These are phyloP conservation scores for Ellobius talpinus DNA, from an alignment of 2,113 vertebrate genomes.

Conservation along the genomic window DNA sequence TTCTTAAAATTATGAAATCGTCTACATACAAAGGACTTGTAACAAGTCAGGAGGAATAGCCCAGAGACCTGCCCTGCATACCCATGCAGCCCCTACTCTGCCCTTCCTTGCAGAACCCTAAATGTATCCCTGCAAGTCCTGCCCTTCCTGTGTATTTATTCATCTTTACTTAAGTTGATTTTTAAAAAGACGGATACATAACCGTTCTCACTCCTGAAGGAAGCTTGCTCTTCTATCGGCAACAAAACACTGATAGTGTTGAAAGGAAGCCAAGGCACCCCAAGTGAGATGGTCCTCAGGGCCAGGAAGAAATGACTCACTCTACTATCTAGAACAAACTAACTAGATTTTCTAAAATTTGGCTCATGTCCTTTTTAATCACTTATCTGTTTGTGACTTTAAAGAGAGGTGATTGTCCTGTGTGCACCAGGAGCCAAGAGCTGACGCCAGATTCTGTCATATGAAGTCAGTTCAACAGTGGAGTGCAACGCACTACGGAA, in stretches of 20 bases:
- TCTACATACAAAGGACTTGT: background rate
- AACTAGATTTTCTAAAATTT: conserved; percentile 9
- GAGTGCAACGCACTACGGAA: background rate
- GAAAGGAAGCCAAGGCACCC: background rate
- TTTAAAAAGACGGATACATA: background rate
- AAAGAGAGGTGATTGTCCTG: background rate
- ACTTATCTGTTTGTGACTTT: background rate
- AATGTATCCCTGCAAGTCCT: background rate
- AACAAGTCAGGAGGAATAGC: background rate
- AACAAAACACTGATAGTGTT: background rate
- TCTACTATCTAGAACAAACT: background rate
- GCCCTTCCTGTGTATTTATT: background rate
- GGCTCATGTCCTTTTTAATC: background rate
- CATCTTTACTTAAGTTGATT: background rate
- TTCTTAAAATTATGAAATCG: background rate
- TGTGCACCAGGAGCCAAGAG: background rate
- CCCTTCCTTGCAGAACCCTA: background rate
- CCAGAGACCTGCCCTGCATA: background rate
- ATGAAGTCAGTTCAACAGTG: background rate
- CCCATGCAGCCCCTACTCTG: background rate
- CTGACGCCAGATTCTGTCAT: background rate
- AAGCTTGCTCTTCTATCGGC: background rate
- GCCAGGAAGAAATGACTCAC: background rate
- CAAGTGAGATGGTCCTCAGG: background rate
- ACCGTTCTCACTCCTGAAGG: background rate